Conservation (phyloP, 1,140 invertebrate species). For the Brachionus paranguensis region DNA sequence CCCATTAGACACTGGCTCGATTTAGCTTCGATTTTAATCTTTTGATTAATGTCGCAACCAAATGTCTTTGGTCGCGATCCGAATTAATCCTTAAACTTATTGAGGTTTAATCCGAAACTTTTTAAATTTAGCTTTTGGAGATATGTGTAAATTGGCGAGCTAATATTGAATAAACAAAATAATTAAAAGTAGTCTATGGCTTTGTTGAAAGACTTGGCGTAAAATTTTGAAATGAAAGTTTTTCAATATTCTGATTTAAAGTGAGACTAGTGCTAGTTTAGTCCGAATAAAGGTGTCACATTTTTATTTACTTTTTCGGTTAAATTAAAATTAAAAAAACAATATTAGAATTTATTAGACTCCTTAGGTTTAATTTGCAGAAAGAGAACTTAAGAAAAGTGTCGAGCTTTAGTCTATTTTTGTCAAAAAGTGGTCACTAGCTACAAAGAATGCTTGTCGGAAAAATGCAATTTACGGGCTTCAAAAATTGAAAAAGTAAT, state of each 20-base stretch:
- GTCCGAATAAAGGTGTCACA: not conserved
- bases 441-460: not conserved
- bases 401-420: not conserved
- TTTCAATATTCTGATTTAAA: not conserved
- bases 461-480: not conserved
- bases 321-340: not conserved
- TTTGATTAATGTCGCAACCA: not conserved
- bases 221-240: not conserved
- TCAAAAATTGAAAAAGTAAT: not conserved
- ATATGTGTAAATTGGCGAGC: not conserved
- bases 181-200: not conserved
- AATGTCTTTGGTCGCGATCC: not conserved
- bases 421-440: not conserved
- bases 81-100: not conserved
- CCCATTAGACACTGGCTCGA: not conserved
- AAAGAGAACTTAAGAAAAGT: not conserved
- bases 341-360: not conserved
- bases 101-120: not conserved
- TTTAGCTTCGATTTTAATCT: not conserved
- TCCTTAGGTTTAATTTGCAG: not conserved
- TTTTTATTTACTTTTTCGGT: not conserved
- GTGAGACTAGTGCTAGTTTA: not conserved
- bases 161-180: not conserved
- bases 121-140: not conserved
- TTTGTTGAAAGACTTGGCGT: too few species aligned